Base-by-base conservation (phyloP, 2,888 invertebrate genomes). In the Andrena haemorrhoa region DNA sequence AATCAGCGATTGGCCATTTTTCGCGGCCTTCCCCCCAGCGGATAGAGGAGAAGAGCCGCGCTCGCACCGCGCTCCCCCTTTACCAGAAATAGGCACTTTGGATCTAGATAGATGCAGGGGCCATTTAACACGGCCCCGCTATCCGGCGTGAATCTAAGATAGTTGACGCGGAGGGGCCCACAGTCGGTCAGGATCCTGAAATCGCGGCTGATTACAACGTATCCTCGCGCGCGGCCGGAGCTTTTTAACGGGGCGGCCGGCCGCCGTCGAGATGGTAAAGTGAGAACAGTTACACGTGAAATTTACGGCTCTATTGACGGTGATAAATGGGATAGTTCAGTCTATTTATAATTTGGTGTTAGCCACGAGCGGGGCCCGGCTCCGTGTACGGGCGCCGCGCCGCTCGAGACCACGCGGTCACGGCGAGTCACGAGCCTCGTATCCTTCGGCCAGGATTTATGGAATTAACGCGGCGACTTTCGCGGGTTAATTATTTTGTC, bases 251-350 rank as follows among this genome's bases (percentile, higher is more conserved):
- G 26, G 26, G 58, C 47, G 31, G 20, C n/a, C 61, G 23, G 49
- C 41, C 51, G 58, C 29, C 41, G 26, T 26, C 74, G 68, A 75
- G 86, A 82, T 82, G 82, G 87, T 86, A 82, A 86, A 86, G 85
- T 65, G 71, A 66, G 79, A 84, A 86, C 87, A 83, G 84, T 86
- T 84, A 87, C 69, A 29, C 66, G 83, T 41, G 64, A 87, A 84
- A 86, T 86, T 87, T 86, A 86, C 87, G 87, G 70, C 85, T 87
- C 87, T 82, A 85, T 79, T 79, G 82, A 82, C 79, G 85, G 65
- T 86, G 86, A 86, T 87, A 84, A 87, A 86, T 84, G 87, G 82
- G 84, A 76, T 82, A 79, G 82, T 82, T 84, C 86, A 72, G 82
- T 84, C 85, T 86, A 84, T 84, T 87, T 86, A 86, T 86, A 87